Conservation (phyloP, 2,113 vertebrate genomes). For the Seriola dumerili region DNA sequence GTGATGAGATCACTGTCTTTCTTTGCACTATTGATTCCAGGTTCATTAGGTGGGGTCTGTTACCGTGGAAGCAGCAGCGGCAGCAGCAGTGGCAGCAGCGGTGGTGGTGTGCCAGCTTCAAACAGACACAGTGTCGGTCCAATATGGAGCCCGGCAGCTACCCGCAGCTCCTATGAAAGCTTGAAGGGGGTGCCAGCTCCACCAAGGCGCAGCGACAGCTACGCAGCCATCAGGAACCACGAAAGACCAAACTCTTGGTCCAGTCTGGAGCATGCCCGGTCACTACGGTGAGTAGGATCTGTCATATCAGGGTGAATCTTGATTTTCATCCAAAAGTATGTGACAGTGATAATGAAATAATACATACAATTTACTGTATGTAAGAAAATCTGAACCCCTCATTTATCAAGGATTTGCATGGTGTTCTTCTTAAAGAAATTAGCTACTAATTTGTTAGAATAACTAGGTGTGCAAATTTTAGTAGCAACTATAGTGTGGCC, state of each 20-base stretch:
- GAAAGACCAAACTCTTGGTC: conserved; percentile 90
- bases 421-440: too few species aligned
- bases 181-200: conserved; percentile 88
- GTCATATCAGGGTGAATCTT: neutral
- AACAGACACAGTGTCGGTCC: conserved; percentile 81
- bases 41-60: conserved; percentile 62
- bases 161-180: conserved; percentile 81
- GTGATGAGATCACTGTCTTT: neutral
- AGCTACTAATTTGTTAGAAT: too few species aligned
- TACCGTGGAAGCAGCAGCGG: conserved; percentile 67
- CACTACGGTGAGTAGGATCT: conserved; percentile 62
- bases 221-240: conserved; percentile 88
- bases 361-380: too few species aligned
- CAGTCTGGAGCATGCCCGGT: conserved; percentile 87
- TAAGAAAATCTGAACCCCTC: too few species aligned
- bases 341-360: neutral
- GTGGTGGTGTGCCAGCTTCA: conserved; percentile 45
- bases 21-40: conserved; percentile 1
- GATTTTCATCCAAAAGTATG: conserved; percentile 1
- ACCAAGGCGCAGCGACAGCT: conserved; percentile 94
- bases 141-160: conserved; percentile 80
- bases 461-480: too few species aligned
- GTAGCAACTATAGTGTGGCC: too few species aligned
- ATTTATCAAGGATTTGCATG: too few species aligned
- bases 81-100: conserved; percentile 38